These are phyloP conservation scores for Calidris pygmaea DNA, from an alignment of 2,113 vertebrate genomes.

Conservation along the genomic window DNA sequence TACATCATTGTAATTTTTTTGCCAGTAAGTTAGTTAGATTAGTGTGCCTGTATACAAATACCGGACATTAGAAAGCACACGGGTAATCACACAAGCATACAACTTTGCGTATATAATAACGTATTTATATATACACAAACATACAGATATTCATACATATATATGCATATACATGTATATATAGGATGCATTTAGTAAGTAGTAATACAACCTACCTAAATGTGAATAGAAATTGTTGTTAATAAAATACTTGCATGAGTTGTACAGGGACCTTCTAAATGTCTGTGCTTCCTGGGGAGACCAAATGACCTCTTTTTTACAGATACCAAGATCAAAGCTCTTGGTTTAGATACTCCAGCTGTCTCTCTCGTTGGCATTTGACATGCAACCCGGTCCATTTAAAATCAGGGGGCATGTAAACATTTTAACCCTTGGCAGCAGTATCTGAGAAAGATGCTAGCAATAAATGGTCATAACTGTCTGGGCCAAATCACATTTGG, in stretches of 20 bases:
- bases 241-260: slow-evolving; percentile 69
- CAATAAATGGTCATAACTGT: slow-evolving; percentile 59
- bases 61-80: background rate
- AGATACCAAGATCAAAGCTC: slow-evolving; percentile 76
- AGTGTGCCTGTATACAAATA: background rate
- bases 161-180: background rate
- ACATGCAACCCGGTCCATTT: slow-evolving; percentile 72
- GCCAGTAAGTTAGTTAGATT: background rate
- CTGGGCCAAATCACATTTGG: slow-evolving; percentile 57
- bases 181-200: slow-evolving; percentile 30
- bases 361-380: slow-evolving; percentile 75
- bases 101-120: background rate
- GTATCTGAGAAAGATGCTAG: slow-evolving; percentile 68
- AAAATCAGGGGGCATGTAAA: slow-evolving; percentile 73
- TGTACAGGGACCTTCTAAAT: slow-evolving; percentile 68
- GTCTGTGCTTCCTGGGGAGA: slow-evolving; percentile 73
- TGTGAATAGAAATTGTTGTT: slow-evolving; percentile 46
- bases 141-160: background rate
- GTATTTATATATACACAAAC: background rate
- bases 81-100: background rate
- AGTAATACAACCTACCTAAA: slow-evolving; percentile 54
- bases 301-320: slow-evolving; percentile 73
- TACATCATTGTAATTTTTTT: background rate
- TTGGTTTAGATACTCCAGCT: slow-evolving; percentile 75
- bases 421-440: slow-evolving; percentile 73